These are phyloP conservation scores for Eidolon dupreanum DNA, from an alignment of 2,797 vertebrate species.

Conservation along the genomic window DNA sequence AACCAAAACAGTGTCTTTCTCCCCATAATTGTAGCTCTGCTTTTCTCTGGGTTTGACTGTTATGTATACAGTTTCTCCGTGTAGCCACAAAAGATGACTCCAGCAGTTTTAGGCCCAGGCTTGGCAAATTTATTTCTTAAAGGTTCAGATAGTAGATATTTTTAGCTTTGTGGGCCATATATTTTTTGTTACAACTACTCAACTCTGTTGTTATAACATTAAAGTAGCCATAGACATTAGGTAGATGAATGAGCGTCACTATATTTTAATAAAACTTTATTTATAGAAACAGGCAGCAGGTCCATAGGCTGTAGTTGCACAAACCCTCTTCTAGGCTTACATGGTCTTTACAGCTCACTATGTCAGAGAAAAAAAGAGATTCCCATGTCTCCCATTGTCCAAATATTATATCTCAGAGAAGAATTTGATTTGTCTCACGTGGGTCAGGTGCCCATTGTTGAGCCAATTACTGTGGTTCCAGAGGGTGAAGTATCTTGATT, in stretches of 20 bases:
- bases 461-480: not conserved
- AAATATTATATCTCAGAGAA: not conserved
- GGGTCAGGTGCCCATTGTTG: not conserved
- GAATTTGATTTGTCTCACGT: not conserved
- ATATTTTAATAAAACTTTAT: slow-evolving; percentile 21
- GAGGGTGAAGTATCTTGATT: not conserved
- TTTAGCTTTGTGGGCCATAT: not conserved
- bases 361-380: not conserved
- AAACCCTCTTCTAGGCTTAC: not conserved
- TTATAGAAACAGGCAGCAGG: not conserved
- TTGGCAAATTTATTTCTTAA: not conserved
- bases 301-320: not conserved
- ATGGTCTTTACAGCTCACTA: not conserved
- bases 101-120: not conserved
- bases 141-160: not conserved
- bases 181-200: not conserved
- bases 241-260: not conserved
- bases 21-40: too few species aligned
- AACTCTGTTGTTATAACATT: not conserved
- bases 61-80: not conserved
- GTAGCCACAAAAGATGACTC: not conserved
- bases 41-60: not conserved
- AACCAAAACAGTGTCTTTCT: not conserved
- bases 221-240: not conserved
- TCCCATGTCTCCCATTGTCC: not conserved